Evolutionary conservation across 2,797 vertebrate genomes (phyloP).

Genomic region (Lepus townsendii): DNA sequence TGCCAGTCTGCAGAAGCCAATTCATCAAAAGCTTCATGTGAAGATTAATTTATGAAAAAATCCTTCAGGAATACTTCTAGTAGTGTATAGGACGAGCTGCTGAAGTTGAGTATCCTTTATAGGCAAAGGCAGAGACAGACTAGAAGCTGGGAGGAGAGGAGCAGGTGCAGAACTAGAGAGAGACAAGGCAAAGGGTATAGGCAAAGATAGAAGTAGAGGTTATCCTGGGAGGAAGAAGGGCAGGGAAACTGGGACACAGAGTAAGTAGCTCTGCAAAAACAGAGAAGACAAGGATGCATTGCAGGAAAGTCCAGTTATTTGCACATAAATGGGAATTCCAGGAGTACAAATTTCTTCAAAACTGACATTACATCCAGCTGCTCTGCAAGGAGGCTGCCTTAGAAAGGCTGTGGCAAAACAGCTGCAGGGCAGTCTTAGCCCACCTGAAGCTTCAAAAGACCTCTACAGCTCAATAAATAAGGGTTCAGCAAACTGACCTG

Average conservation of each 20-base stretch:
- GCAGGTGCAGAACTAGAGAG: not conserved
- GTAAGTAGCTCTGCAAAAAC: not conserved
- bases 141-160: not conserved
- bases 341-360: not conserved
- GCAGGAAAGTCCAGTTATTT: not conserved
- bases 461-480: not conserved
- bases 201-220: not conserved
- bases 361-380: not conserved
- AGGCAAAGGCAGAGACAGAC: not conserved
- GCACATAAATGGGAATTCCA: constrained; percentile 35
- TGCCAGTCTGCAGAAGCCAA: not conserved
- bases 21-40: not conserved
- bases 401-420: not conserved
- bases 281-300: not conserved
- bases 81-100: not conserved
- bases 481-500: not conserved
- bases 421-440: not conserved
- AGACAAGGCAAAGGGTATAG: not conserved
- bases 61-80: not conserved
- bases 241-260: not conserved
- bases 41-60: not conserved
- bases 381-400: not conserved
- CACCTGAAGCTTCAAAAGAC: not conserved
- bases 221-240: rapidly evolving
- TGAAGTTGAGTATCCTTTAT: not conserved